Conservation (phyloP, 2,113 vertebrate genomes). For the Chaetura pelagica region DNA sequence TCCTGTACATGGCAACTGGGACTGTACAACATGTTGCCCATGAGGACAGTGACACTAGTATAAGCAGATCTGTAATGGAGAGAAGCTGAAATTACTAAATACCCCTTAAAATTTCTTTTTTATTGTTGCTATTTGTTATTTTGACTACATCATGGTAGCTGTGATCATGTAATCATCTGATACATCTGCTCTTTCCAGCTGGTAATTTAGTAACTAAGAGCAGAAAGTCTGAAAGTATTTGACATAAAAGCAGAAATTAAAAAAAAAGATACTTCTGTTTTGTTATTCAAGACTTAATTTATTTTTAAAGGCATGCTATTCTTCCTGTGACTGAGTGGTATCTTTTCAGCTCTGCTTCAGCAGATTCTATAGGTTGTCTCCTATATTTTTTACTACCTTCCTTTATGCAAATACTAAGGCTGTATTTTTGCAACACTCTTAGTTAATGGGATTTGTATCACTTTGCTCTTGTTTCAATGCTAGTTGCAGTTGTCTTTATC, state of each 20-base stretch:
- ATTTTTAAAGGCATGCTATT: background rate
- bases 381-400: background rate
- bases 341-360: background rate
- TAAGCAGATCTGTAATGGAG: background rate
- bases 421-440: background rate
- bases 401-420: background rate
- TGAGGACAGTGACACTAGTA: background rate
- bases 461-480: background rate
- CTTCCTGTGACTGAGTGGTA: background rate
- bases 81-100: background rate
- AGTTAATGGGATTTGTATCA: background rate
- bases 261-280: background rate
- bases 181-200: background rate
- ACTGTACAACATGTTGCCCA: background rate
- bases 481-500: background rate
- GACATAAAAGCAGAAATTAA: background rate
- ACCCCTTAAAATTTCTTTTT: background rate
- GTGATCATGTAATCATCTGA: background rate
- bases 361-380: background rate
- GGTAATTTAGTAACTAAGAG: background rate
- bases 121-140: background rate
- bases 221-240: background rate
- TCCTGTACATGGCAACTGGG: background rate
- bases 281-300: background rate
- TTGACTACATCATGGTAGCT: background rate